Conservation (phyloP, 2,113 vertebrate species). For the Peromyscus polionotus region DNA sequence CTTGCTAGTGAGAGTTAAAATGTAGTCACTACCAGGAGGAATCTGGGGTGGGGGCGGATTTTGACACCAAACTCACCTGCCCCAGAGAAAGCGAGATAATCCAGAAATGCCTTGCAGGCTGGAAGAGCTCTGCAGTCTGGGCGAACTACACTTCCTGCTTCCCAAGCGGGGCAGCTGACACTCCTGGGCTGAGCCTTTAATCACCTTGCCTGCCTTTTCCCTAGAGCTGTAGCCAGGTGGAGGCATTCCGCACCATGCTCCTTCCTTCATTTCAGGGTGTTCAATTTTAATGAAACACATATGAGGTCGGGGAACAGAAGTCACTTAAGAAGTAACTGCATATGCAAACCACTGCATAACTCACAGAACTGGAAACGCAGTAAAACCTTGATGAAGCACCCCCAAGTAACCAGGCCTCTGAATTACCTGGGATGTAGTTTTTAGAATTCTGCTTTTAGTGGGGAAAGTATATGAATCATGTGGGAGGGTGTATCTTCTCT, state of each 20-base stretch:
- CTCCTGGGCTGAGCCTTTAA: background rate
- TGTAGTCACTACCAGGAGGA: background rate
- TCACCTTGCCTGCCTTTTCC: constrained; percentile 65
- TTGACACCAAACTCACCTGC: constrained; percentile 52
- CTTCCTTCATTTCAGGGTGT: constrained; percentile 51
- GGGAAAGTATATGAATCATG: background rate
- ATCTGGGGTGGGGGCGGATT: background rate
- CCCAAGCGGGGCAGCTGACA: constrained; percentile 41
- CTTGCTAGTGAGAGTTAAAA: constrained; percentile 28
- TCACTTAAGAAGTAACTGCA: constrained; percentile 75
- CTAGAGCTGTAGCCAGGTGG: constrained; percentile 68
- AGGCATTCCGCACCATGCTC: background rate
- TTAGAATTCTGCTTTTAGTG: constrained; percentile 57
- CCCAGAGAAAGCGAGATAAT: constrained; percentile 49
- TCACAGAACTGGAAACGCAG: constrained; percentile 55
- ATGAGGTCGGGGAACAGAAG: constrained; percentile 78
- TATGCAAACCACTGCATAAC: constrained; percentile 74
- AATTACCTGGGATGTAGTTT: constrained; percentile 75
- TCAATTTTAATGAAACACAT: constrained; percentile 77
- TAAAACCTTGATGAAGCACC: constrained; percentile 64
- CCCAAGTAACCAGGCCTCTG: constrained; percentile 70
- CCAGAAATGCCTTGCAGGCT: constrained; percentile 36
- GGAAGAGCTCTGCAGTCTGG: background rate
- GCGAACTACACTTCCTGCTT: constrained; percentile 13
- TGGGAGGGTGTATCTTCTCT: background rate